Base-by-base conservation (phyloP, 2,797 vertebrate species). In the Remorina albescens region DNA sequence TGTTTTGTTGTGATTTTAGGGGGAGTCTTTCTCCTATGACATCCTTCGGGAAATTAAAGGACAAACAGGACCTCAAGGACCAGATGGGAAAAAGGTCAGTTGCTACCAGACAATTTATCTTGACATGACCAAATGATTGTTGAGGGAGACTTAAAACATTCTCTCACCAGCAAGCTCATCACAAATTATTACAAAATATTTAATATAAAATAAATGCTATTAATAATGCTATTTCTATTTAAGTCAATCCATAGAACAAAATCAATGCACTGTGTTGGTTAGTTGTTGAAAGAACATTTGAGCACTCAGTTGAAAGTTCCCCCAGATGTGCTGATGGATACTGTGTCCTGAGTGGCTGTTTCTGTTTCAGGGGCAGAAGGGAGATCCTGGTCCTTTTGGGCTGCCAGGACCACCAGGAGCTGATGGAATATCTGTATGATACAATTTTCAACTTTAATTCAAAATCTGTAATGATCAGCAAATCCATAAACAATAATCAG, bases 311-410 rank as follows among this genome's bases (percentile, higher is more conserved):
- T 21, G 11, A 25, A 2, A 42, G 6, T 30, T 16, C 3, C 13
- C 2, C 63, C 8, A 64, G 12, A 63, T 15, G 78, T 42, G 21
- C 57, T 73, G 2, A 0, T 62, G 30, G 25, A 32, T 6, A 12
- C n/a, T 60, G 13, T 46, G 2, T 28, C 34, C 41, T 78, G 53
- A 67, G 61, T 66, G 12, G 19, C 47, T 74, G 16, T 60, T 76
- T 82, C n/a, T 79, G 28, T 83, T 74, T 1, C 44, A 95, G 94
- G 94, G 94, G 0, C 26, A 15, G 12, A n/a, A 0, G 5, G 94
- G 94, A 28, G 4, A n/a, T 28, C 66, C 67, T 32, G 94, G 93
- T n/a, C 1, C 26, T 2, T 21, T 54, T 0, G 93, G 93, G 2
- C 19, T 8, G 0, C 49, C 15, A 2, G 92, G 92, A 62, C 30